Evolutionary conservation across 2,888 invertebrate species (phyloP), one percentile per base, ranked within the genome.

Genomic region (Orgyia antiqua): DNA sequence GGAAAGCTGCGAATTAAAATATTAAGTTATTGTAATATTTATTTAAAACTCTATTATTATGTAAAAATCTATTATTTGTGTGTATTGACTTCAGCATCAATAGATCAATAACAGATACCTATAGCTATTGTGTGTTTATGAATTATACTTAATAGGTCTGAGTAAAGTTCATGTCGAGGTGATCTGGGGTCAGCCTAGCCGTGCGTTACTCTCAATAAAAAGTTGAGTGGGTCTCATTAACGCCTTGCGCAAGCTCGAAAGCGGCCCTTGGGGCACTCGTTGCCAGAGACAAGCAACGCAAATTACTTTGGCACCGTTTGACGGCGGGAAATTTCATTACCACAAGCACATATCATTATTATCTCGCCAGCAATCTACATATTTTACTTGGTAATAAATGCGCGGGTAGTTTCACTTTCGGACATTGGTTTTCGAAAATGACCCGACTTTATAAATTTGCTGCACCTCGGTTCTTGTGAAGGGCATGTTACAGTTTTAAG

Each of bases 301-400:
- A 86, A 84, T 84, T 84, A 84, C 86, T 84, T 80, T 84, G 86
- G 82, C 86, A 86, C 82, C 82, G 74, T 86, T 86, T 86, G 86
- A 86, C 83, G 77, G 77, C 83, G 80, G 83, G 83, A 84, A 86
- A 86, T 84, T 86, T 86, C 86, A 84, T 86, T 86, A 84, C 84
- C 83, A 84, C 79, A 71, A 80, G 84, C 84, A 86, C 86, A 86
- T 84, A 86, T 86, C 84, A 84, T 86, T 84, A 86, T 86, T 86
- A 84, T 84, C 84, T 84, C 63, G 66, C 67, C 67, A 64, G 72
- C 86, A 84, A 86, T 86, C 86, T 86, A 84, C 86, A 84, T 84
- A 84, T 84, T 86, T 84, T 84, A 80, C 79, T 70, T 69, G 62
- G 80, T 78, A 83, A 84, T 84, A 84, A 84, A 83, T 80, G 82